Base-by-base conservation (phyloP, 2,797 vertebrate genomes). In the Sebastes elongatus region DNA sequence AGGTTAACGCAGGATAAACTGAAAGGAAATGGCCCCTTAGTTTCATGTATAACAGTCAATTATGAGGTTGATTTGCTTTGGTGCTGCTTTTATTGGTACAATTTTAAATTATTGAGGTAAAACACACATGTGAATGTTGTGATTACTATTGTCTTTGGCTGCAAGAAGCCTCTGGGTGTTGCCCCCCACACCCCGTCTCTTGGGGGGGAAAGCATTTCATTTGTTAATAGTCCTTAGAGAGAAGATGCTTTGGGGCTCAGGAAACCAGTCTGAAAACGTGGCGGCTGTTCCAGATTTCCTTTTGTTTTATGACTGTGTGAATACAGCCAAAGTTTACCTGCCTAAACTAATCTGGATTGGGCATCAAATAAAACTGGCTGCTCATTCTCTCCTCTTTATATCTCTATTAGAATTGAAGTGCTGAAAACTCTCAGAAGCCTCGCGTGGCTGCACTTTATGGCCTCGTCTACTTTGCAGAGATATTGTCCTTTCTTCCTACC, bases 401-500 rank as follows among this genome's bases (percentile, higher is more conserved):
- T 85, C 87, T 78, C 87, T 74, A 89, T 94, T 89, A 89, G 66
- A 67, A 70, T 22, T 77, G 23, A 60, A 81, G 71, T 27, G 18
- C 52, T 57, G 76, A 52, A 80, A 85, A 77, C 56, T 84, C 60
- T 61, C 30, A 5, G 28, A 71, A 81, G 60, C 86, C 91, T 90
- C 90, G 25, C 86, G 88, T 90, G 66, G 60, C 82, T 91, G 82
- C 85, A 87, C 89, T 89, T 88, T 57, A 62, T 80, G 81, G 82
- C 86, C 90, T 90, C 27, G 62, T 88, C 81, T 85, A 16, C 70
- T 82, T 80, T 85, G 71, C 85, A 76, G 75, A 86, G 72, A 92
- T 83, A 86, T 83, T 85, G 82, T 92, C 82, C 81, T 93, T 93
- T 93, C 83, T 89, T 91, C 78, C 69, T 88, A 5, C 86, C 88